A percentile compares a stretch with the other conserved stretches of the same genome.
phyloP scores from a whole-genome alignment of 2,113 vertebrate genomes.

The Rhinoderma darwinii region DNA sequence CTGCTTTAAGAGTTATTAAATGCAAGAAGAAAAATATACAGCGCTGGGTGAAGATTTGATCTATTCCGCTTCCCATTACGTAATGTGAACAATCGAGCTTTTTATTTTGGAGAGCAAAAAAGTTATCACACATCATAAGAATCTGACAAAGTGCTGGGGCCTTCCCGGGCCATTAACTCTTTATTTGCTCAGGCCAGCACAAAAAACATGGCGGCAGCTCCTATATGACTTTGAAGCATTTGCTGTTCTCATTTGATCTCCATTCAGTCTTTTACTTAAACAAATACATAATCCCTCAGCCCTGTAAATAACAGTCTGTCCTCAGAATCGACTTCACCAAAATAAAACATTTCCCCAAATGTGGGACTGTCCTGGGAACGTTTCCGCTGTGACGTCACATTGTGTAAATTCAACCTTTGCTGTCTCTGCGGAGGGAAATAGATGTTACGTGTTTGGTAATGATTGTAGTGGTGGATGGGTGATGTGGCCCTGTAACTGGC shows the following conservation, averaged over 20 bases:
- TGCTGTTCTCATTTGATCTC: background rate
- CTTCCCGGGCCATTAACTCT: background rate
- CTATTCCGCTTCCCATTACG: conserved; percentile 16
- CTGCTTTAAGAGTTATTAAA: background rate
- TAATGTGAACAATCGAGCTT: conserved; percentile 23
- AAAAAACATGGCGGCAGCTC: background rate
- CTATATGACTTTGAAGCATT: background rate
- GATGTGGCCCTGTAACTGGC: background rate
- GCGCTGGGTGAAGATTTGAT: background rate
- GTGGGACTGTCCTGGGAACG: background rate
- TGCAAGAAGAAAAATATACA: background rate
- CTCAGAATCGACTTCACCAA: background rate
- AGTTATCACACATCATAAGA: conserved; percentile 37
- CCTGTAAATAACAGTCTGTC: background rate
- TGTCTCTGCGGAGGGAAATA: background rate
- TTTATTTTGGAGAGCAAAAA: background rate
- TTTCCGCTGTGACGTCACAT: background rate
- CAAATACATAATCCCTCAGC: background rate
- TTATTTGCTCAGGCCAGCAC: background rate
- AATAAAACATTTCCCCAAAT: background rate
- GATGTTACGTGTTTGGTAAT: background rate
- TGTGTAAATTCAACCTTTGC: background rate
- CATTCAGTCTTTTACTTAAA: background rate
- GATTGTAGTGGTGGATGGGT: background rate
- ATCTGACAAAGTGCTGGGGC: conserved; percentile 3